Conservation (phyloP, 2,113 vertebrate genomes). For the Oreochromis spilurus region DNA sequence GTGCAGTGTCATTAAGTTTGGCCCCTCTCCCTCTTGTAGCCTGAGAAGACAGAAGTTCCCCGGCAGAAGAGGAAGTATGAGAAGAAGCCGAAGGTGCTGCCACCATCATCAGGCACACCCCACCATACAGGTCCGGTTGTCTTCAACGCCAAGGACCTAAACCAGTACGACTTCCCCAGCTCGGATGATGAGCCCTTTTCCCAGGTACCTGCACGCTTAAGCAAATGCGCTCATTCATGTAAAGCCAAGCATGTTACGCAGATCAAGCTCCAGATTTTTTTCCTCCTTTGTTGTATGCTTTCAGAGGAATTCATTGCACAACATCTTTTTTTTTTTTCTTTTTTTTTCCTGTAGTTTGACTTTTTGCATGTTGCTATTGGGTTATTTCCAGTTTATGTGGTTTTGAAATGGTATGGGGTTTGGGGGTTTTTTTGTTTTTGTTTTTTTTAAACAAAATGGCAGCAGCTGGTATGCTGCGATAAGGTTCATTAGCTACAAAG, state of each 20-base stretch:
- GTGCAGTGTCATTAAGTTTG: background rate
- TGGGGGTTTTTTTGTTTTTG: too few relatives aligned
- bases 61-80: slow-evolving; percentile 96
- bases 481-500: background rate
- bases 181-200: slow-evolving; percentile 95
- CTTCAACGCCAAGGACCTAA: slow-evolving; percentile 96
- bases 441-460: background rate
- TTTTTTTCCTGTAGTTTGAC: background rate
- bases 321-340: accelerated
- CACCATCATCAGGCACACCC: slow-evolving; percentile 71
- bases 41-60: slow-evolving; percentile 89
- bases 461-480: background rate
- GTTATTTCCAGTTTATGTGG: background rate
- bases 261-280: background rate
- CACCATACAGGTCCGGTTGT: slow-evolving; percentile 84
- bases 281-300: too few relatives aligned
- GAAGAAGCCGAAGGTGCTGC: slow-evolving; percentile 92
- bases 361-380: background rate
- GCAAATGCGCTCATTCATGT: background rate
- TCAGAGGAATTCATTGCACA: background rate
- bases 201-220: slow-evolving; percentile 73
- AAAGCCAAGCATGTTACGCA: background rate
- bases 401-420: background rate
- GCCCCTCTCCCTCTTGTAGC: slow-evolving; percentile 58
- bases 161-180: slow-evolving; percentile 99